Base-by-base conservation (phyloP, 2,888 invertebrate species). In the Athrips mouffetella region DNA sequence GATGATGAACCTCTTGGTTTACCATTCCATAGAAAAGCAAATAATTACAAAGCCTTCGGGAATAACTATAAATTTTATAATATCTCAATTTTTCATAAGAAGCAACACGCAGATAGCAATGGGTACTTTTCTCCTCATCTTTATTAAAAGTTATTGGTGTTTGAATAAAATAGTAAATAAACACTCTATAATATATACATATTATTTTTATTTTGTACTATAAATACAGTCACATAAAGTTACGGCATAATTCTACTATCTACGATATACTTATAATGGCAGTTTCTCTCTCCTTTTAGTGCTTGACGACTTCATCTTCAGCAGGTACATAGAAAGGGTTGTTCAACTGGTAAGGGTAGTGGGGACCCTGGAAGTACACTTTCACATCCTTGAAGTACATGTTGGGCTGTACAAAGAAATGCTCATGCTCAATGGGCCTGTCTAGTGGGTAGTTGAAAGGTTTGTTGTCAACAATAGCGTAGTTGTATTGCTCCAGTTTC, bases 391-490 rank as follows among this genome's bases (percentile, higher is more conserved):
- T 83, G 70, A 90, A 88, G 86, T 71, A 90, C 83, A 91, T 89
- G 76, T 92, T 92, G 21, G 91, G 90, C 49, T 90, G 85, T 39
- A 79, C 67, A 76, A 88, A 83, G 79, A 76, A 80, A 59, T 69
- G 73, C 48, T 77, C 78, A 23, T 65, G 57, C 15, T 25, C 23
- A 50, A 87, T 73, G 11, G 89, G 90, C 50, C 91, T 85, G 71
- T 91, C 91, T 52, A 91, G 81, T 23, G 91, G 91, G 76, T 81
- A 92, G 45, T 90, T 90, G 58, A 90, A 73, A 21, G 91, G 83
- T 54, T 87, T 87, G 61, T 81, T 84, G 61, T 91, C 91, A 25
- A 74, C 55, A 29, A 86, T 57, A 55, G 72, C 70, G 4, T 6
- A n/a, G 6, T 10, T n/a, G 52, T 70, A 71, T 0, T 59, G 51